Evolutionary conservation across 2,888 invertebrate genomes (phyloP).

Genomic region (Aphidius colemani): DNA sequence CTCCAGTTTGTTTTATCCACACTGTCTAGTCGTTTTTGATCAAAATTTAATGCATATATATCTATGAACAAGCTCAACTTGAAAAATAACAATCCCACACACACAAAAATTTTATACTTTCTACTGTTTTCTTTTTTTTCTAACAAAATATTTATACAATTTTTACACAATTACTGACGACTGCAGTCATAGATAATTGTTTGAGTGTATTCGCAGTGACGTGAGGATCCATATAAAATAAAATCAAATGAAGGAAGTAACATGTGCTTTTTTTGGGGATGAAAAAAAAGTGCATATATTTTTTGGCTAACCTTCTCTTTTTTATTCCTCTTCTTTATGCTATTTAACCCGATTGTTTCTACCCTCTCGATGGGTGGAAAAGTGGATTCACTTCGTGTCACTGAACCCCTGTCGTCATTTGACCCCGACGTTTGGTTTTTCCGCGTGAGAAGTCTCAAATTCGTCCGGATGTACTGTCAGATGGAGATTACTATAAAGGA

Average conservation of each 20-base stretch:
- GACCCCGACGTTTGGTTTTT: conserved; percentile 56
- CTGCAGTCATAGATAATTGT: no score
- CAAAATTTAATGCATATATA: no score
- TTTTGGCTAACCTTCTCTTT: background rate
- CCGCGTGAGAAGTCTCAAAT: conserved; percentile 52
- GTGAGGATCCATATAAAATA: background rate
- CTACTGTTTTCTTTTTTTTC: no score
- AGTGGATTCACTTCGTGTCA: conserved; percentile 56
- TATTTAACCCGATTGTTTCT: background rate
- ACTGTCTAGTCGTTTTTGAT: no score
- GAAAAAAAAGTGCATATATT: background rate
- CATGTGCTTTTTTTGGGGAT: no score
- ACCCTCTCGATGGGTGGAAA: conserved; percentile 33
- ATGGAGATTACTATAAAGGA: conserved; percentile 1
- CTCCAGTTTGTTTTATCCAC: no score
- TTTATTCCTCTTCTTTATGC: background rate
- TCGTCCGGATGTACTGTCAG: conserved; percentile 47
- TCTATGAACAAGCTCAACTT: no score
- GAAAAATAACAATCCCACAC: no score
- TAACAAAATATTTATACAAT: no score
- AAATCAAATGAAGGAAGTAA: no score
- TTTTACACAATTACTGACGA: no score
- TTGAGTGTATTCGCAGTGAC: background rate
- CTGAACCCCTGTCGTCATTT: conserved; percentile 53
- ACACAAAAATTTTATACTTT: no score